These are phyloP conservation scores for Thrips palmi DNA, from an alignment of 1,140 invertebrate species.

Conservation along the genomic window DNA sequence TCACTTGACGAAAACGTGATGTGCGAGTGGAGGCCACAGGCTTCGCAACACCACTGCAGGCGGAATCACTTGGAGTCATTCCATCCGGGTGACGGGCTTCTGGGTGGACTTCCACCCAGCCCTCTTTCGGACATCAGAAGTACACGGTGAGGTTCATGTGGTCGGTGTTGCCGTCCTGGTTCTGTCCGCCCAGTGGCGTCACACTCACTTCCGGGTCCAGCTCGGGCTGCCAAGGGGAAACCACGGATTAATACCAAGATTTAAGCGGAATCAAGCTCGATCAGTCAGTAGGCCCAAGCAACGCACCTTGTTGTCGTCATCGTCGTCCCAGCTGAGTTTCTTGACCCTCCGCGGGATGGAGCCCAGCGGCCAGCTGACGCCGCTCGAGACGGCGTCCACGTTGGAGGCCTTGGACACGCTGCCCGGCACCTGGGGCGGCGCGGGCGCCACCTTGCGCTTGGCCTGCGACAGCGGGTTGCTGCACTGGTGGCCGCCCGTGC, in stretches of 20 bases:
- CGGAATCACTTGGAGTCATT: too few relatives aligned
- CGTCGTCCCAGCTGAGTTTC: constrained; percentile 55
- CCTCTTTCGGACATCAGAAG: constrained; percentile 28
- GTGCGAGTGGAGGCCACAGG: too few relatives aligned
- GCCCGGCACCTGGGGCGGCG: constrained; percentile 24
- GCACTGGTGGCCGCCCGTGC: not conserved
- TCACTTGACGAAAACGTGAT: too few relatives aligned
- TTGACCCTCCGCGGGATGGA: constrained; percentile 43
- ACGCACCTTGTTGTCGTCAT: constrained; percentile 21
- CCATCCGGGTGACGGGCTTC: too few relatives aligned
- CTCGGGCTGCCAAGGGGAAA: constrained; percentile 25
- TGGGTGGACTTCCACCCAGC: too few relatives aligned
- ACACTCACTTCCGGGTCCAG: constrained; percentile 32
- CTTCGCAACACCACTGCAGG: too few relatives aligned
- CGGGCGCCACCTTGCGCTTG: constrained; percentile 27
- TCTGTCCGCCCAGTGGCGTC: constrained; percentile 25
- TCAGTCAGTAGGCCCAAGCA: not conserved
- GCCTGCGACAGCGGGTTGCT: constrained; percentile 17
- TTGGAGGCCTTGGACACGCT: constrained; percentile 23
- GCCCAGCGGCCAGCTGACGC: constrained; percentile 26
- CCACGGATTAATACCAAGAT: constrained; percentile 3
- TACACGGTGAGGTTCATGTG: constrained; percentile 36
- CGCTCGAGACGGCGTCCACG: constrained; percentile 9
- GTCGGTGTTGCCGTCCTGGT: constrained; percentile 22
- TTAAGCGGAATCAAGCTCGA: not conserved